phyloP scores from a whole-genome alignment of 2,888 invertebrate species.

The Melanostoma mellinum region DNA sequence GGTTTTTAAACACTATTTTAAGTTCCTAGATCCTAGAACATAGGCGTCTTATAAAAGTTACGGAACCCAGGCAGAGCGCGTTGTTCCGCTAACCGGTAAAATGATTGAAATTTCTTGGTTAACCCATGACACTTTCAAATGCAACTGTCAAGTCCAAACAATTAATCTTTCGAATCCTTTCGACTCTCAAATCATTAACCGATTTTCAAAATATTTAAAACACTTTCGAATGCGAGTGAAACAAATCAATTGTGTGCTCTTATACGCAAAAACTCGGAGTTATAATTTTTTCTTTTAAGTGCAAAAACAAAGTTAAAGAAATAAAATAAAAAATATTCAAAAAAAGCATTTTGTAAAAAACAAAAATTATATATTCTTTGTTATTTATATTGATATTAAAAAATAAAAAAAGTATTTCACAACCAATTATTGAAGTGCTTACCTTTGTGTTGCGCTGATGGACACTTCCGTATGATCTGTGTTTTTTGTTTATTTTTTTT shows the following conservation, averaged over 20 bases:
- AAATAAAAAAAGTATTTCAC: slow-evolving; percentile 57
- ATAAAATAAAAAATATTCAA: not conserved
- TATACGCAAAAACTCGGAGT: slow-evolving; percentile 12
- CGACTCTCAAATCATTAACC: too few relatives aligned
- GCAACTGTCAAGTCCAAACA: too few relatives aligned
- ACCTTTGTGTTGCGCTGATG: slow-evolving; percentile 82
- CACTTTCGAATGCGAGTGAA: too few relatives aligned
- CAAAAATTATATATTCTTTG: not conserved
- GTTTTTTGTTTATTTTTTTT: slow-evolving; percentile 74
- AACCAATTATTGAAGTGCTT: slow-evolving; percentile 76
- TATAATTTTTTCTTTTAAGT: slow-evolving; percentile 15
- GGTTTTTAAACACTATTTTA: too few relatives aligned
- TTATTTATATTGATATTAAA: slow-evolving; percentile 52
- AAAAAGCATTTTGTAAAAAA: slow-evolving; percentile 9
- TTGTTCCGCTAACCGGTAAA: too few relatives aligned
- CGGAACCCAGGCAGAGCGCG: too few relatives aligned
- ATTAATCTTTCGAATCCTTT: too few relatives aligned
- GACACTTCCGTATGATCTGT: slow-evolving; percentile 82
- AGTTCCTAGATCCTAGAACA: too few relatives aligned
- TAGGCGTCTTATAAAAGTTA: too few relatives aligned
- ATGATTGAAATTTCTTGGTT: too few relatives aligned
- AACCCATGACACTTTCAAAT: too few relatives aligned
- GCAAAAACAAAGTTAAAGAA: slow-evolving; percentile 32
- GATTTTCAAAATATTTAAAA: too few relatives aligned
- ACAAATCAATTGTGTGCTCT: not conserved